phyloP scores from a whole-genome alignment of 2,113 vertebrate species.

The Glareola pratincola region DNA sequence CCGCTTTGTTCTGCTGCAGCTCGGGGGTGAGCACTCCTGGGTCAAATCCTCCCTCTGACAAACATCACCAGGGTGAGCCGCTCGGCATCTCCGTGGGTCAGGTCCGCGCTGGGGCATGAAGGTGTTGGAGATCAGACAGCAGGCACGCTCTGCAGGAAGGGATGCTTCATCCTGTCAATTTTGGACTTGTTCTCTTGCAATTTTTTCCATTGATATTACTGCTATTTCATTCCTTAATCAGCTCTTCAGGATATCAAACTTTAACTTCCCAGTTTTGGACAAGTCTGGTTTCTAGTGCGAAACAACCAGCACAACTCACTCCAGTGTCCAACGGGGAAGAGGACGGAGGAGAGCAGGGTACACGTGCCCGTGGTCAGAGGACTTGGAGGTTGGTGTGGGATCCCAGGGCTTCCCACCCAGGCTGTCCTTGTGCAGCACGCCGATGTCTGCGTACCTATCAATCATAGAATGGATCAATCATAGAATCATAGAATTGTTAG shows the following conservation, averaged over 20 bases:
- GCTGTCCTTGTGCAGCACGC: not conserved
- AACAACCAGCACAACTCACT: not conserved
- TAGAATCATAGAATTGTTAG: not conserved
- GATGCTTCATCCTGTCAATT: not conserved
- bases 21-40: rapidly evolving
- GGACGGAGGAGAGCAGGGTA: not conserved
- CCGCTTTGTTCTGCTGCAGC: not conserved
- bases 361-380: not conserved
- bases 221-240: not conserved
- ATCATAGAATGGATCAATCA: not conserved
- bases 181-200: not conserved
- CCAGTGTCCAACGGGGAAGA: rapidly evolving
- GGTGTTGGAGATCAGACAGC: not conserved
- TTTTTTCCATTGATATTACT: not conserved
- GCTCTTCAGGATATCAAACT: not conserved
- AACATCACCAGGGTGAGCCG: not conserved
- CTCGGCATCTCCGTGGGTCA: not conserved
- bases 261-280: not conserved
- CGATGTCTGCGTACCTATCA: not conserved
- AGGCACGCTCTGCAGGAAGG: not conserved
- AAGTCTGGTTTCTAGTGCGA: not conserved
- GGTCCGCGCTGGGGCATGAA: not conserved
- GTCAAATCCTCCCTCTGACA: not conserved
- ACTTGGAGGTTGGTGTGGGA: not conserved
- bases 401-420: not conserved